phyloP scores from a whole-genome alignment of 1,140 invertebrate genomes.

The Bacillus rossius region DNA sequence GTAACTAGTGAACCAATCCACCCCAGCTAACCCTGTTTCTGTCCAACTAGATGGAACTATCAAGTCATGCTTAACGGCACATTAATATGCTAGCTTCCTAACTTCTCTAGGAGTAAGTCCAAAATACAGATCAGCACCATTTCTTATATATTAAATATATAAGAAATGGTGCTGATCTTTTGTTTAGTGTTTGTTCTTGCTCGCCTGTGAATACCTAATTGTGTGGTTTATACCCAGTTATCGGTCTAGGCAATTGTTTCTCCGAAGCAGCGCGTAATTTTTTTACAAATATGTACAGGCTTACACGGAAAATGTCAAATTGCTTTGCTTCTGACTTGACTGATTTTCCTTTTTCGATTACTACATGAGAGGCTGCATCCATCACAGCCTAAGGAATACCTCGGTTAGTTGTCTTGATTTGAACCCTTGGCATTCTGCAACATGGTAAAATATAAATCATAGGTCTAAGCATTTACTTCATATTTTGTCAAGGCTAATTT shows the following conservation, averaged over 20 bases:
- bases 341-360: neutral
- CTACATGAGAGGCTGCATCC: neutral
- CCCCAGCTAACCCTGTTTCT: constrained; percentile 26
- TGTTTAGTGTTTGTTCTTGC: constrained; percentile 6
- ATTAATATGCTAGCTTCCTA: constrained; percentile 17
- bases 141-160: constrained; percentile 9
- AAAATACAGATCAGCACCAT: constrained; percentile 28
- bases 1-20: constrained; percentile 38
- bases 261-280: neutral
- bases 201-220: neutral
- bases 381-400: neutral
- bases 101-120: constrained; percentile 29
- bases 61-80: constrained; percentile 11
- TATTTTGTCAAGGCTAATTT: no score
- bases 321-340: neutral
- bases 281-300: neutral
- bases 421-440: neutral
- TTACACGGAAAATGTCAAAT: constrained; percentile 2
- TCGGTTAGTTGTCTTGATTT: neutral
- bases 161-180: no score
- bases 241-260: neutral
- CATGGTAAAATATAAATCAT: no score
- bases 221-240: neutral
- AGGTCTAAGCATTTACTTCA: no score
- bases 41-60: constrained; percentile 19